These are phyloP conservation scores for Tolmerus cingulatus DNA, from an alignment of 2,888 invertebrate species.

Conservation along the genomic window DNA sequence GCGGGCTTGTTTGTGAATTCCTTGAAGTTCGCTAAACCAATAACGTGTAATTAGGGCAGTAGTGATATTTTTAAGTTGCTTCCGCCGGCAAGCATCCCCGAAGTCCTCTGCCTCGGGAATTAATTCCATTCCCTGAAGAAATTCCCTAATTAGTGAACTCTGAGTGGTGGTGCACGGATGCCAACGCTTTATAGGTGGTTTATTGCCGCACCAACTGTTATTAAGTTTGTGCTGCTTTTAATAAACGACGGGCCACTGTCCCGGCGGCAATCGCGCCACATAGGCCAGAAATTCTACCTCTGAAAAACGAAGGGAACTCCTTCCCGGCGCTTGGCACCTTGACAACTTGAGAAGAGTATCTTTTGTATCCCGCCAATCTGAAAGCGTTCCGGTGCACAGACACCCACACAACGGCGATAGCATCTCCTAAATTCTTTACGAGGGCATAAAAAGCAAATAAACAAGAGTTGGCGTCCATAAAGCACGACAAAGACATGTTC, in stretches of 20 bases:
- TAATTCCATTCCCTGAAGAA: not conserved
- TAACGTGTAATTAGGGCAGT: not conserved
- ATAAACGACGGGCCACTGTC: not conserved
- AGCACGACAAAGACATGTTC: conserved; percentile 18
- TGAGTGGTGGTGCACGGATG: not conserved
- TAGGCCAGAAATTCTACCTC: not conserved
- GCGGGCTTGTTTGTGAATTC: not conserved
- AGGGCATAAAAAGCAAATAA: conserved; percentile 43
- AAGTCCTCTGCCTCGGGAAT: not conserved
- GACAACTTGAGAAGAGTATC: not conserved
- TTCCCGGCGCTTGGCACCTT: not conserved
- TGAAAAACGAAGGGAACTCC: not conserved
- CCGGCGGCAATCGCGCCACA: not conserved
- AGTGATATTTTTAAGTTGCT: not conserved
- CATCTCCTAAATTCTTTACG: conserved; percentile 44
- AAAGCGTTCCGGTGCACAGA: not conserved
- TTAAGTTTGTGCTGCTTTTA: not conserved
- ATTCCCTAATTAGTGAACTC: not conserved
- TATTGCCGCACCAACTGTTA: not conserved
- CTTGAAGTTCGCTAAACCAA: not conserved
- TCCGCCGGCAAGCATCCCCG: not conserved
- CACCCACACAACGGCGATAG: not conserved
- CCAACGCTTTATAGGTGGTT: not conserved
- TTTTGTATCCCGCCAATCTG: not conserved
- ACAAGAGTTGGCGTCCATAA: conserved; percentile 25